A percentile compares a stretch with the other conserved stretches of the same genome.
Conservation (phyloP, 2,888 invertebrate genomes). For the Sialis lutaria region DNA sequence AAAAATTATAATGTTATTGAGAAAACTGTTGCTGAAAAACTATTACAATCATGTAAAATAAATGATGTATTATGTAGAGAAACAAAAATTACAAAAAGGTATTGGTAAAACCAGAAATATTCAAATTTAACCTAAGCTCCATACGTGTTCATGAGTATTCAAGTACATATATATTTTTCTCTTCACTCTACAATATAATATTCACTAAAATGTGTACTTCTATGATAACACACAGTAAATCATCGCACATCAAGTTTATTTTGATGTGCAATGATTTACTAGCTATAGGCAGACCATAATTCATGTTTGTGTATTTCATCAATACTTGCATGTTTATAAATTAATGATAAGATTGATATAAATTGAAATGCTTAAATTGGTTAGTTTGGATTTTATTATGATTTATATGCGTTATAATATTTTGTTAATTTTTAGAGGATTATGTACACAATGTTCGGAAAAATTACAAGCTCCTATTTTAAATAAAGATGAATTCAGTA, state of each 20-base stretch:
- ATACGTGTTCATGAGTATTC: too few species aligned
- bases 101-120: background rate
- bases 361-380: too few species aligned
- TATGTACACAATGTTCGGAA: slow-evolving; percentile 38
- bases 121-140: too few species aligned
- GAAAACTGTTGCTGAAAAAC: slow-evolving; percentile 13
- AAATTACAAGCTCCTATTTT: slow-evolving; percentile 33
- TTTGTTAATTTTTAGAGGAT: slow-evolving; percentile 29
- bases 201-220: too few species aligned
- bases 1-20: slow-evolving; percentile 26
- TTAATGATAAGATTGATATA: background rate
- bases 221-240: too few species aligned
- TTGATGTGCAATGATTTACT: background rate
- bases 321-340: slow-evolving; percentile 17
- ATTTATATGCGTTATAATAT: slow-evolving; percentile 1
- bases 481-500: slow-evolving; percentile 39
- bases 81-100: slow-evolving; percentile 13
- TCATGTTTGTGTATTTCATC: slow-evolving; percentile 15
- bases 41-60: slow-evolving; percentile 14
- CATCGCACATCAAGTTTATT: too few species aligned
- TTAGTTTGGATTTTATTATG: background rate
- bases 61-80: slow-evolving; percentile 10
- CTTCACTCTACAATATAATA: too few species aligned
- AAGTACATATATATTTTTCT: too few species aligned
- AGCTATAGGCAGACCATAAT: too few species aligned